Conservation (phyloP, 2,888 invertebrate species). For the Oscheius onirici region DNA sequence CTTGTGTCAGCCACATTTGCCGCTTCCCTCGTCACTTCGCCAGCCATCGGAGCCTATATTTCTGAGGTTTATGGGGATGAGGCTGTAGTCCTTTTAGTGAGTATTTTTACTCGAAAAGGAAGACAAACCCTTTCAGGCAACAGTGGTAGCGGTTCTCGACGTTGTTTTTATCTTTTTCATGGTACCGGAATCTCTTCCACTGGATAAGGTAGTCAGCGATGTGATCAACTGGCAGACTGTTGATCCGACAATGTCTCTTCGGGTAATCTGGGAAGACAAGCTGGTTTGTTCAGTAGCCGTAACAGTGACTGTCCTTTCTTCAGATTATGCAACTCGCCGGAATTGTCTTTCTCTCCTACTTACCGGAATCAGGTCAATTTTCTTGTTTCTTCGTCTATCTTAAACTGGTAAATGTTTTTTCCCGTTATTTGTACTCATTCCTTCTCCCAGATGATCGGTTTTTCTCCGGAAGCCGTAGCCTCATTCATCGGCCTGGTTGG, state of each 20-base stretch:
- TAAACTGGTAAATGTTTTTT: constrained; percentile 80
- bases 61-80: constrained; percentile 82
- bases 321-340: constrained; percentile 93
- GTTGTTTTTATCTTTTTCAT: constrained; percentile 97
- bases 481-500: constrained; percentile 97
- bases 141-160: constrained; percentile 91
- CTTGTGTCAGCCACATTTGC: constrained; percentile 95
- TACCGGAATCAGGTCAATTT: constrained; percentile 96
- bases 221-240: constrained; percentile 90
- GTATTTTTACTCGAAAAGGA: not conserved
- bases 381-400: constrained; percentile 99
- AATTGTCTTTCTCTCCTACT: constrained; percentile 94
- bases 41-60: constrained; percentile 85
- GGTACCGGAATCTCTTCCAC: constrained; percentile 96
- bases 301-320: not conserved
- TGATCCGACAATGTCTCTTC: constrained; percentile 83
- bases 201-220: constrained; percentile 78
- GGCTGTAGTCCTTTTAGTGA: constrained; percentile 80
- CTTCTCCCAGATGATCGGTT: constrained; percentile 84
- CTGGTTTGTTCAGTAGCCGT: too few species aligned
- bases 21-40: constrained; percentile 97
- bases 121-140: constrained; percentile 78
- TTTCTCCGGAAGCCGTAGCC: constrained; percentile 92
- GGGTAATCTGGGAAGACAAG: constrained; percentile 60
- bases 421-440: not conserved